A percentile compares a stretch with the other conserved stretches of the same genome.
These are phyloP conservation scores for Kryptopterus vitreolus DNA, from an alignment of 2,797 vertebrate species.

Conservation along the genomic window DNA sequence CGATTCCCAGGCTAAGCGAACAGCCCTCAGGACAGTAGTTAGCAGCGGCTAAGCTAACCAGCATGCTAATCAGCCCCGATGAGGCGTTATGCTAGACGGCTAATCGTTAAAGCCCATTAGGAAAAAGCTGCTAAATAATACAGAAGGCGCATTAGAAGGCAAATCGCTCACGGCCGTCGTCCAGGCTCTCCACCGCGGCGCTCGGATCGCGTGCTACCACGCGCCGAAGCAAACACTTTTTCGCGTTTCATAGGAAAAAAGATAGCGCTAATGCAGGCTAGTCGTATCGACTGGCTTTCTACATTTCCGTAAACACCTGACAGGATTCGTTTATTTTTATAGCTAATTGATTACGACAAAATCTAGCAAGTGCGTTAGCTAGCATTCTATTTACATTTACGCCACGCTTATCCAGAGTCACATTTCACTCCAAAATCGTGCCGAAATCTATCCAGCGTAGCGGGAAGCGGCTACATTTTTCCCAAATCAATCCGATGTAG, in stretches of 20 bases:
- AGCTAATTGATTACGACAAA: too few relatives aligned
- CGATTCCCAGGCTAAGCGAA: constrained; percentile 40
- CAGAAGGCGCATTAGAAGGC: constrained; percentile 48
- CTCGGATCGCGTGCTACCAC: constrained; percentile 35
- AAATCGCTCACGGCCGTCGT: constrained; percentile 44
- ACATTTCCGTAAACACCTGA: too few relatives aligned
- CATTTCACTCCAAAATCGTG: too few relatives aligned
- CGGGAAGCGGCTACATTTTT: not conserved
- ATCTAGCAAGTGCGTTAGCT: too few relatives aligned
- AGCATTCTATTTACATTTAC: too few relatives aligned
- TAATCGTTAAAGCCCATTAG: constrained; percentile 58
- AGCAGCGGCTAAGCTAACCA: constrained; percentile 50
- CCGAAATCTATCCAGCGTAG: too few relatives aligned
- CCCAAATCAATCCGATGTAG: not conserved
- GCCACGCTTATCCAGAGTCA: too few relatives aligned
- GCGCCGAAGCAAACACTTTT: not conserved
- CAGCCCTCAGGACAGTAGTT: constrained; percentile 53
- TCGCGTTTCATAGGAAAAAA: too few relatives aligned
- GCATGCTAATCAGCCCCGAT: constrained; percentile 52
- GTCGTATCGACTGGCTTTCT: too few relatives aligned
- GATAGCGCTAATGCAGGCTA: too few relatives aligned
- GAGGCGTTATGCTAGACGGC: constrained; percentile 52
- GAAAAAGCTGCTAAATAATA: constrained; percentile 55
- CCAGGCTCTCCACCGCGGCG: constrained; percentile 24
- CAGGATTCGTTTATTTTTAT: too few relatives aligned